Percentiles rank a stretch among this genome's conserved stretches.
Evolutionary conservation across 2,888 invertebrate species (phyloP).

Genomic region (Platycheirus albimanus): DNA sequence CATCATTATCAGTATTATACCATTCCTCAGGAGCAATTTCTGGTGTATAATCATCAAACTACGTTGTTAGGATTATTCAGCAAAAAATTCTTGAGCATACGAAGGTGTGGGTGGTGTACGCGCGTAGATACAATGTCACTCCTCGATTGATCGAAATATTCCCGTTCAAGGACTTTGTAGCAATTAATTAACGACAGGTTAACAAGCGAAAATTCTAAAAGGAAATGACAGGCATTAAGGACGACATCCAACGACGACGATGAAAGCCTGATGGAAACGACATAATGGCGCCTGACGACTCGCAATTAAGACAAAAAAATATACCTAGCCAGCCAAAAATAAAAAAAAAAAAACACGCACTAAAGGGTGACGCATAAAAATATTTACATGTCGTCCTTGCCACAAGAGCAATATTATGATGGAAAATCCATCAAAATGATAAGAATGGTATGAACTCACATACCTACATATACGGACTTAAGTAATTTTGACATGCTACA

Average conservation of each 20-base stretch:
- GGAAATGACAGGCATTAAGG: constrained; percentile 48
- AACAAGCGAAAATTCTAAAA: constrained; percentile 49
- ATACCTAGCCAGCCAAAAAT: constrained; percentile 2
- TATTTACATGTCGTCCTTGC: background rate
- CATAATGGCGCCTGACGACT: constrained; percentile 27
- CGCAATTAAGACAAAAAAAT: constrained; percentile 27
- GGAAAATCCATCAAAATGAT: constrained; percentile 20
- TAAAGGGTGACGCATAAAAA: constrained; percentile 10
- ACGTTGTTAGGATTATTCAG: background rate
- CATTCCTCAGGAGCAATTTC: background rate
- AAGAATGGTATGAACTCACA: constrained; percentile 6
- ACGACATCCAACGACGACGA: background rate
- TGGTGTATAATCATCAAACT: background rate
- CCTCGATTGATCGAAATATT: background rate
- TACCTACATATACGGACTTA: too few relatives aligned
- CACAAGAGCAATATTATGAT: background rate
- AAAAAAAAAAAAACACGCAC: constrained; percentile 4
- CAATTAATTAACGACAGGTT: constrained; percentile 50
- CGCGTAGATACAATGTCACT: background rate
- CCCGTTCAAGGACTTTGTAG: constrained; percentile 32
- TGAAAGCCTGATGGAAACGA: constrained; percentile 22
- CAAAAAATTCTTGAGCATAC: background rate
- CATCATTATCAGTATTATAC: background rate
- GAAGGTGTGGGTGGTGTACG: too few relatives aligned
- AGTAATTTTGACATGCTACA: constrained; percentile 21